Percentiles rank a stretch among this genome's conserved stretches.
Evolutionary conservation across 2,888 invertebrate species (phyloP).

Genomic region (Yponomeuta evonymella): DNA sequence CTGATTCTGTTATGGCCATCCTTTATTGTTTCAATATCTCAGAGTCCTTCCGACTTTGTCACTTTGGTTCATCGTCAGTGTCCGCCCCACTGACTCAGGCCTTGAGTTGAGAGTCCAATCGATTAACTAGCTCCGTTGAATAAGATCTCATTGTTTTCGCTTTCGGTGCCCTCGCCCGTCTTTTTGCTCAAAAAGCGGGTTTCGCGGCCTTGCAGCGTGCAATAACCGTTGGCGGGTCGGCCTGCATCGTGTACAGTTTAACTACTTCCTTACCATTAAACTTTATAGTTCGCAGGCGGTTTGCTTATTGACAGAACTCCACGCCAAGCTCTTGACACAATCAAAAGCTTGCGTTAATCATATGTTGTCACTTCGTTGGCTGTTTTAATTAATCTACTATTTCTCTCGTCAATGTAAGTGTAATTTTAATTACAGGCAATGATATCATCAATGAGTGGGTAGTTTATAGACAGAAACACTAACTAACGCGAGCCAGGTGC

Average conservation of each 20-base stretch:
- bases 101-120: conserved; percentile 1
- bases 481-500: not conserved
- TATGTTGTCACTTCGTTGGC: not conserved
- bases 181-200: conserved; percentile 2
- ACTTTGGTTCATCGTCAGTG: not conserved
- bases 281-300: not conserved
- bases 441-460: not conserved
- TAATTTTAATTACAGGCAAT: not conserved
- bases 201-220: not conserved
- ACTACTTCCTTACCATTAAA: not conserved
- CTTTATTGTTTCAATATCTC: too few relatives aligned
- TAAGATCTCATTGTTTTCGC: conserved; percentile 8
- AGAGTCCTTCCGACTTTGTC: not conserved
- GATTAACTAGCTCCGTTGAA: not conserved
- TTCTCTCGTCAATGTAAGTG: not conserved
- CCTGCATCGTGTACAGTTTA: not conserved
- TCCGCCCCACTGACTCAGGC: not conserved
- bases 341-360: not conserved
- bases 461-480: not conserved
- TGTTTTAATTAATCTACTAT: not conserved
- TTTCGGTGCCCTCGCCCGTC: conserved; percentile 7
- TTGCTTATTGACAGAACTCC: not conserved
- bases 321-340: not conserved
- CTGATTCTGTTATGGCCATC: too few relatives aligned
- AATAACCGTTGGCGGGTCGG: not conserved